Evolutionary conservation across 35 echinoderm and acorn worm species (phyloP).

Genomic region (Strongylocentrotus purpuratus): DNA sequence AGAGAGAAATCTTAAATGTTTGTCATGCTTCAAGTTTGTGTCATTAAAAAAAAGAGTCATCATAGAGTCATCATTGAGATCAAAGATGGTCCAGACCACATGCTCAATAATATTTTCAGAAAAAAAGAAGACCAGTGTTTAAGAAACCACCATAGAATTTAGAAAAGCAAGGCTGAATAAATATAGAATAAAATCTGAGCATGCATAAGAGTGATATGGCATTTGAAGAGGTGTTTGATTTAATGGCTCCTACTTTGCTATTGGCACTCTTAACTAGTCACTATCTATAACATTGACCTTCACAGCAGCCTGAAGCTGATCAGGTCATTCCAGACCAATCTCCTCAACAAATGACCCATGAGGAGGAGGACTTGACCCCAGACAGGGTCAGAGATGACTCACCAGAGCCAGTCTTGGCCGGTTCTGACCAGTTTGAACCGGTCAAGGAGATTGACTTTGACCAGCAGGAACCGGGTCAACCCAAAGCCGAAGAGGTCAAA

Average conservation of each 20-base stretch:
- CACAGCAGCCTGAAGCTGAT: slow-evolving; percentile 43
- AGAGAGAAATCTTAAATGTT: neutral
- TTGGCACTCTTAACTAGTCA: neutral
- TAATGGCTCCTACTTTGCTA: neutral
- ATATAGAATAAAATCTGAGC: too few relatives aligned
- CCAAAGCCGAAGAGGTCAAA: neutral
- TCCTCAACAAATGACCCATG: neutral
- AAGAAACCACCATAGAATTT: too few relatives aligned
- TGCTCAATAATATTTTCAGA: too few relatives aligned
- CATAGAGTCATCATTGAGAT: too few relatives aligned
- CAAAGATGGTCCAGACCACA: too few relatives aligned
- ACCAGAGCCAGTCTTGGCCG: neutral
- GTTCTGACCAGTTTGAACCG: neutral
- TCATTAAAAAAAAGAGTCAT: too few relatives aligned
- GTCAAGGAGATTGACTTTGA: neutral
- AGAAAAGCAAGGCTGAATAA: too few relatives aligned
- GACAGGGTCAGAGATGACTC: neutral
- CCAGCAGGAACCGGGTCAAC: neutral
- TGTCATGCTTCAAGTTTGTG: too few relatives aligned
- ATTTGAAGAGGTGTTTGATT: neutral
- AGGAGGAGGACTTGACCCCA: neutral
- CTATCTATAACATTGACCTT: slow-evolving; percentile 8
- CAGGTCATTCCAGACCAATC: neutral
- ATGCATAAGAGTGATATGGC: neutral
- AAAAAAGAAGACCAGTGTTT: too few relatives aligned